Evolutionary conservation across 2,113 vertebrate genomes (phyloP).

Genomic region (Nymphicus hollandicus): DNA sequence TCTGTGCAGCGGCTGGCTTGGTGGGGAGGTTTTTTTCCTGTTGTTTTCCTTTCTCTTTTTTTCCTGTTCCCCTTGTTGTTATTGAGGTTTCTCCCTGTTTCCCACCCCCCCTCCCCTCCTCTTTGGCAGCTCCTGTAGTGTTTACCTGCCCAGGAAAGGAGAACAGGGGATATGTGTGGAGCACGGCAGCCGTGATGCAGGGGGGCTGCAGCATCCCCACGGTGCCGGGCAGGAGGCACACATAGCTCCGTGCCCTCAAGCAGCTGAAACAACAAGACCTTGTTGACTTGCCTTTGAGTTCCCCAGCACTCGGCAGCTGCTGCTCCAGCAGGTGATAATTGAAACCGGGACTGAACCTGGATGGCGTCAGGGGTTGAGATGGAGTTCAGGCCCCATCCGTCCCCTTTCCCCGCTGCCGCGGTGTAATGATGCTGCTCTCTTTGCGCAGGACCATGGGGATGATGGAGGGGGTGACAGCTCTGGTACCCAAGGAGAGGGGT

Average conservation of each 20-base stretch:
- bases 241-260: not conserved
- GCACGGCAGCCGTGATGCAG: not conserved
- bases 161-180: not conserved
- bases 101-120: not conserved
- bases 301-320: constrained; percentile 54
- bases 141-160: constrained; percentile 8
- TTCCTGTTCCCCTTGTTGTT: not conserved
- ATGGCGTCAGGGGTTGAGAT: constrained; percentile 24
- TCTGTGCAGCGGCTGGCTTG: constrained; percentile 4
- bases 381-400: not conserved
- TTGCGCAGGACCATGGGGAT: not conserved
- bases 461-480: not conserved
- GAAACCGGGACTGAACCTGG: constrained; percentile 38
- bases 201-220: not conserved
- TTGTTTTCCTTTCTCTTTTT: accelerated
- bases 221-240: not conserved
- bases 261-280: constrained; percentile 65
- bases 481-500: not conserved
- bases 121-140: not conserved
- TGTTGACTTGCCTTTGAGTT: constrained; percentile 41
- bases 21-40: not conserved
- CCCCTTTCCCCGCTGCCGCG: accelerated
- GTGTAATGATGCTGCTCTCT: not conserved
- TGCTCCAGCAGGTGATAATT: constrained; percentile 69
- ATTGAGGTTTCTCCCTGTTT: not conserved